Percentiles rank a stretch among this genome's conserved stretches.
Conservation (phyloP, 2,888 invertebrate species). For the Oxyscelio sp. region DNA sequence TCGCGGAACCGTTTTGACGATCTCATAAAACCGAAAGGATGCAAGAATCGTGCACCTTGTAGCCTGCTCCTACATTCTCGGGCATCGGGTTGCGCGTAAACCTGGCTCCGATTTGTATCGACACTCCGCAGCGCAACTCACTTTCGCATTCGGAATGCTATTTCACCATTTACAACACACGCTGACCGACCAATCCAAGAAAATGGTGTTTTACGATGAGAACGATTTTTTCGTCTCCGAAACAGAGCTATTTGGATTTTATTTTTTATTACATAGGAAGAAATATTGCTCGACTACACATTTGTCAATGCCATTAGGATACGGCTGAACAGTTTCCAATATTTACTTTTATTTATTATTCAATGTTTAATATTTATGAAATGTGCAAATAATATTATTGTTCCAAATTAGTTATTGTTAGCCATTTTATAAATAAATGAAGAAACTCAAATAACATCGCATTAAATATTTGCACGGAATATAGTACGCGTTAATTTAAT, state of each 20-base stretch:
- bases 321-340: neutral
- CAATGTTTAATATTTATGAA: neutral
- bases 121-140: slow-evolving; percentile 64
- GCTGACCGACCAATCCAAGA: slow-evolving; percentile 64
- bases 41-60: no score
- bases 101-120: no score
- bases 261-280: slow-evolving; percentile 52
- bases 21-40: no score
- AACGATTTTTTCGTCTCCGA: slow-evolving; percentile 47
- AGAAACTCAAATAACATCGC: no score
- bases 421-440: neutral
- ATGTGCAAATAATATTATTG: neutral
- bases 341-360: neutral
- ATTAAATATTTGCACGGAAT: no score
- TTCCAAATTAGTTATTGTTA: no score
- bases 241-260: slow-evolving; percentile 44
- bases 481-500: no score
- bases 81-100: no score
- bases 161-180: slow-evolving; percentile 65
- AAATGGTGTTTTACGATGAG: slow-evolving; percentile 72
- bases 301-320: slow-evolving; percentile 56
- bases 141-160: slow-evolving; percentile 73
- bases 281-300: slow-evolving; percentile 50
- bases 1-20: no score
- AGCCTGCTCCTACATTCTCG: no score